These are phyloP conservation scores for Luperina testacea DNA, from an alignment of 2,888 invertebrate species.

Conservation along the genomic window DNA sequence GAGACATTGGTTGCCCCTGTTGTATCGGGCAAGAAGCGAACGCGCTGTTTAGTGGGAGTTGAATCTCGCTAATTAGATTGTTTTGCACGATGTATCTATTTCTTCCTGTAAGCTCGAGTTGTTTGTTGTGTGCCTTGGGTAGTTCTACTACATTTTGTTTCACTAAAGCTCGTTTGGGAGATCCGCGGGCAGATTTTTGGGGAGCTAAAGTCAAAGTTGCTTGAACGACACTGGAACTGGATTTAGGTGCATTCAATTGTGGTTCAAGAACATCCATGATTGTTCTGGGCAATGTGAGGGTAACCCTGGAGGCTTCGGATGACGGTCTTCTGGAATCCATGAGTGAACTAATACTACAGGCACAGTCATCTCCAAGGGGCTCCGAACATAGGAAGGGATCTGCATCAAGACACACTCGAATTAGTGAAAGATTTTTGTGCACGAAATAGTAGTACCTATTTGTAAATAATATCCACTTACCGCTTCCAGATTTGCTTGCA, in stretches of 20 bases:
- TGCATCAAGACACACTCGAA: slow-evolving; percentile 72
- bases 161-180: slow-evolving; percentile 85
- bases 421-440: slow-evolving; percentile 27
- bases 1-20: slow-evolving; percentile 88
- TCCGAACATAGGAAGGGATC: slow-evolving; percentile 90
- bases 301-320: slow-evolving; percentile 90
- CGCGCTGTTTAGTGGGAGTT: slow-evolving; percentile 84
- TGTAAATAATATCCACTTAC: slow-evolving; percentile 75
- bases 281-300: slow-evolving; percentile 88
- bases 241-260: slow-evolving; percentile 88
- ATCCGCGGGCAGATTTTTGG: slow-evolving; percentile 86
- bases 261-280: slow-evolving; percentile 90
- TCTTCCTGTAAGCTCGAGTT: slow-evolving; percentile 86
- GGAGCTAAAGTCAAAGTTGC: slow-evolving; percentile 92
- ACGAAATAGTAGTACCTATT: neutral
- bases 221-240: slow-evolving; percentile 89
- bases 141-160: slow-evolving; percentile 86
- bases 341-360: slow-evolving; percentile 92
- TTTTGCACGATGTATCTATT: slow-evolving; percentile 89
- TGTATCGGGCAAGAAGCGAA: slow-evolving; percentile 86
- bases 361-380: slow-evolving; percentile 91
- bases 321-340: slow-evolving; percentile 91
- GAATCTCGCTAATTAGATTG: slow-evolving; percentile 89
- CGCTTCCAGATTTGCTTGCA: slow-evolving; percentile 91
- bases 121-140: slow-evolving; percentile 84